Evolutionary conservation across 2,797 vertebrate genomes (phyloP), one percentile per base, ranked within the genome.

Genomic region (Sylvia borin): DNA sequence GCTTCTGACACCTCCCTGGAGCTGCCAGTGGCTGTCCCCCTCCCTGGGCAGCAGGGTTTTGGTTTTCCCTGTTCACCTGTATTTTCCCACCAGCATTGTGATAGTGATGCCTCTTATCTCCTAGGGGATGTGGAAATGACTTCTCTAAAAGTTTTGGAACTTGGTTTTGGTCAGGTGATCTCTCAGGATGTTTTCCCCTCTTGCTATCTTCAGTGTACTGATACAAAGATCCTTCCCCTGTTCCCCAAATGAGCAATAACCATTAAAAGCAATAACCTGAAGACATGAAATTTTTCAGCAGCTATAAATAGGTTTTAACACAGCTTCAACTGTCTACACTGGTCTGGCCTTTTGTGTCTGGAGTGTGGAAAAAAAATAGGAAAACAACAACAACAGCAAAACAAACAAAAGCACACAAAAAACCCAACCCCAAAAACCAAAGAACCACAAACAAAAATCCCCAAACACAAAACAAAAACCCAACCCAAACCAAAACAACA

Each of bases 1-100:
- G 64, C 16, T 43, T 36, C 88, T 0, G 10, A 3, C 10, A n/a
- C 13, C n/a, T 65, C 25, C 22, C 27, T 38, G 1, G 11, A 1
- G 3, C 72, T 48, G 68, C 29, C 8, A 6, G 4, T 5, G 3
- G n/a, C 57, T 18, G 20, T 24, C 24, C 51, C 26, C 10, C 38
- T 68, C 22, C 45, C 29, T 53, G 17, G 32, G 68, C 61, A 77
- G 65, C 42, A 43, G 61, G 13, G 19, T 20, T 71, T 57, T 38
- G 32, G 45, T 82, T 32, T 26, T 64, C 20, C 48, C n/a, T 66
- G 6, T 45, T 88, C 60, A 79, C 16, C n/a, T 47, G 16, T 42
- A 15, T 71, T 84, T 82, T 57, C 27, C 27, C 47, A 64, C 34
- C 73, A 48, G 48, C 1, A 0, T 0, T 0, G 24, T 79, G 73